Evolutionary conservation across 2,888 invertebrate species (phyloP).

Genomic region (Zele albiditarsus): DNA sequence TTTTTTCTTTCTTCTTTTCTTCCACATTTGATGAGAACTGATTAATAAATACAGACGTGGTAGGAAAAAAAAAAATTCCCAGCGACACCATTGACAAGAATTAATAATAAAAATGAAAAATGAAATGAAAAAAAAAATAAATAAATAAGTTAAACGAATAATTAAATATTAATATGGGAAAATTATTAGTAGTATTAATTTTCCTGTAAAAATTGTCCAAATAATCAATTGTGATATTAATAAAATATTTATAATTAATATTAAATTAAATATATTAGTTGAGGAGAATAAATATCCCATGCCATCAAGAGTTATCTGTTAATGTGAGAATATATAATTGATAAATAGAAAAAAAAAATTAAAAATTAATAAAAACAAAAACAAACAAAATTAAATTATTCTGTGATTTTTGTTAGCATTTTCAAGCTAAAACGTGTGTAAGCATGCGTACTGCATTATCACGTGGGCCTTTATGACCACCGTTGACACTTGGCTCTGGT

Average conservation of each 20-base stretch:
- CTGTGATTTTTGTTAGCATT: constrained; percentile 11
- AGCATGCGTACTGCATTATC: constrained; percentile 71
- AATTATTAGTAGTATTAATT: constrained; percentile 9
- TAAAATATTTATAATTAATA: neutral
- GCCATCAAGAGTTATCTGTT: neutral
- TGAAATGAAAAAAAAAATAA: neutral
- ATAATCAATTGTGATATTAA: neutral
- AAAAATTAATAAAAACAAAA: neutral
- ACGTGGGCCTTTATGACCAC: constrained; percentile 62
- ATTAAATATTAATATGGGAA: neutral
- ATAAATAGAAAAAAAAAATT: neutral
- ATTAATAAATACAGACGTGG: no score
- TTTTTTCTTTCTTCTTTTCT: no score
- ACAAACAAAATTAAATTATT: neutral
- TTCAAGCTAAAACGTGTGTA: constrained; percentile 52
- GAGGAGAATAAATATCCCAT: neutral
- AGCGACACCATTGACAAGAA: no score
- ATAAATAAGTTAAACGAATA: neutral
- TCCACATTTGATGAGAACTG: no score
- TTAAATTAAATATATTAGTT: neutral
- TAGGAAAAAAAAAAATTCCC: no score
- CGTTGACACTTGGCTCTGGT: constrained; percentile 65
- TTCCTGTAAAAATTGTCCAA: neutral
- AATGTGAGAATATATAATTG: neutral
- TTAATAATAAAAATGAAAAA: neutral